Evolutionary conservation across 2,113 vertebrate species (phyloP), one percentile per base, ranked within the genome.

Genomic region (Rhagologus leucostigma): DNA sequence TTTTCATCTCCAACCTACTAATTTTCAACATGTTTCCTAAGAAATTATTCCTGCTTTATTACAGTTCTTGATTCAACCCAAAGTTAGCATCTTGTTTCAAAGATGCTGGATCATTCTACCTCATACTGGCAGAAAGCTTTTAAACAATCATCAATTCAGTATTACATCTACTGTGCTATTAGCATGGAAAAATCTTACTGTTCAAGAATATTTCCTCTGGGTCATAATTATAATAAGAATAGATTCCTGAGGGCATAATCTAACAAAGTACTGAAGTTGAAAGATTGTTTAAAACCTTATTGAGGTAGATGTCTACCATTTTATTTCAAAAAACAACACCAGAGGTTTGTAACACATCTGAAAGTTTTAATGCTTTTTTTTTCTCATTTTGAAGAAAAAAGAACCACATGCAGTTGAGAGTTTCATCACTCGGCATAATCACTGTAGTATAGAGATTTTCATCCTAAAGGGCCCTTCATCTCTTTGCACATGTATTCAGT

Each of bases 181-280:
- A 93, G 79, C 33, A 57, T 7, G 70, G 80, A 80, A 83, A 92
- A 93, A 73, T 49, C n/a, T 82, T 82, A 57, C 79, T 87, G 56
- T 88, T 96, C 81, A 86, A 73, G 87, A 76, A 90, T 94, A 89
- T 71, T 95, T 96, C 77, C 69, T 88, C 63, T 80, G 83, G 87
- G 89, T 93, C 77, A 74, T 92, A 96, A 96, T 90, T 90, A 93
- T 27, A 90, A 74, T 63, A 96, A 93, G 82, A 96, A 93, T 73
- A 64, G 65, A 41, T 81, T 93, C 89, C 90, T 75, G 52, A 79
- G 52, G 93, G 87, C 73, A 92, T 82, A 96, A 75, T 41, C 16
- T 79, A 89, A 90, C 83, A 44, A 90, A 90, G 56, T 55, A 59
- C 21, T 71, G n/a, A 94, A 86, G 84, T 3, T 84, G 79, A 87